Evolutionary conservation across 2,113 vertebrate genomes (phyloP).

Genomic region (Baryphthengus martii): DNA sequence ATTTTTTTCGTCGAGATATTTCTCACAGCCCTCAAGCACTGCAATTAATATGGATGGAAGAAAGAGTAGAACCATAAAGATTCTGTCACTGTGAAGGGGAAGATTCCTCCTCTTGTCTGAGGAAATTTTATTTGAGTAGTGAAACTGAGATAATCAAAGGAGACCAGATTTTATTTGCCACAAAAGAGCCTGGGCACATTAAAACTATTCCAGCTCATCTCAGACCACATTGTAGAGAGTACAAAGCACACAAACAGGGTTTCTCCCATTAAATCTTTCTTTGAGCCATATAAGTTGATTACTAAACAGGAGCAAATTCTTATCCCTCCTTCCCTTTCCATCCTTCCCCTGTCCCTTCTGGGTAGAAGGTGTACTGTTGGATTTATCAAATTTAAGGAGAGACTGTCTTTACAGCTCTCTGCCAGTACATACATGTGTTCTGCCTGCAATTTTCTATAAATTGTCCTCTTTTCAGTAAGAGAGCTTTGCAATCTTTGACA

Average conservation of each 20-base stretch:
- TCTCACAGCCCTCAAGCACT: too few species aligned
- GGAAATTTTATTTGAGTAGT: conserved; percentile 39
- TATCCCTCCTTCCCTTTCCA: neutral
- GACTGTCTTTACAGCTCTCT: neutral
- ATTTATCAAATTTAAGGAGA: neutral
- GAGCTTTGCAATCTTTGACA: conserved; percentile 45
- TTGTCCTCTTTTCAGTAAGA: conserved; percentile 54
- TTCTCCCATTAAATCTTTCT: conserved; percentile 55
- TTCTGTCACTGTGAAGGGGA: conserved; percentile 30
- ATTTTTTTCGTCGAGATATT: too few species aligned
- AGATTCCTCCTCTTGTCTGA: conserved; percentile 30
- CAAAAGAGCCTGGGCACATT: neutral
- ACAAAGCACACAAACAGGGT: neutral
- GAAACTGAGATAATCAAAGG: neutral
- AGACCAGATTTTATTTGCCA: neutral
- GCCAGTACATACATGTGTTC: neutral
- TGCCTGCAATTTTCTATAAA: conserved; percentile 48
- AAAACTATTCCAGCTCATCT: neutral
- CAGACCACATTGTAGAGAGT: neutral
- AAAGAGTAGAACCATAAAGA: conserved; percentile 39
- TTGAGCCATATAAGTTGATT: conserved; percentile 21
- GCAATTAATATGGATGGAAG: conserved; percentile 16
- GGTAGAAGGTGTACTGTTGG: neutral
- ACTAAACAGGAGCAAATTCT: neutral
- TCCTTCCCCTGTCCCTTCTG: neutral